These are phyloP conservation scores for Nanger granti DNA, from an alignment of 2,113 vertebrate species.

Conservation along the genomic window DNA sequence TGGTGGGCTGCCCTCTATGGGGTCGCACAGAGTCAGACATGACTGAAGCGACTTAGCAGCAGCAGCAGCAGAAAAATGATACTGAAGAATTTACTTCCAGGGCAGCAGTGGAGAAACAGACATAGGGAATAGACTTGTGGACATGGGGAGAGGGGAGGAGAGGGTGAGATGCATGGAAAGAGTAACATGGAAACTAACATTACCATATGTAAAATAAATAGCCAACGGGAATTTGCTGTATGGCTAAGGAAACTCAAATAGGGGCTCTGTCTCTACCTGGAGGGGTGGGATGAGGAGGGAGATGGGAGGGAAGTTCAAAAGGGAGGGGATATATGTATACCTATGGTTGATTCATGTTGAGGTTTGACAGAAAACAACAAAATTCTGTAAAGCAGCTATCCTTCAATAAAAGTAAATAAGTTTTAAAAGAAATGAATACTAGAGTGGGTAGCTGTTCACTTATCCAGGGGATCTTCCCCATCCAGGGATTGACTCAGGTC, in stretches of 20 bases:
- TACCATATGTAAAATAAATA: neutral
- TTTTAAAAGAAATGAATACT: neutral
- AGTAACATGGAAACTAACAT: neutral
- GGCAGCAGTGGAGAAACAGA: neutral
- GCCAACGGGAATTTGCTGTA: neutral
- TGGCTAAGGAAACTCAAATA: neutral
- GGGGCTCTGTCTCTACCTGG: neutral
- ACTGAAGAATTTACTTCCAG: neutral
- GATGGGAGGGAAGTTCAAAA: neutral
- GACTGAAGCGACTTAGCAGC: too few relatives aligned
- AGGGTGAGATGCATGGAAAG: neutral
- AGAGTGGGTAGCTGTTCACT: neutral
- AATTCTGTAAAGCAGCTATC: neutral
- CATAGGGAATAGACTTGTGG: neutral
- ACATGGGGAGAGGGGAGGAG: neutral
- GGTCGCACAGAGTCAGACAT: too few relatives aligned
- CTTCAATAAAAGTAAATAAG: neutral
- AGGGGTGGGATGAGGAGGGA: neutral
- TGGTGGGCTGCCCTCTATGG: too few relatives aligned
- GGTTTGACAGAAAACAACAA: neutral
- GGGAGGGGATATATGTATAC: neutral
- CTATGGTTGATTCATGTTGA: neutral
- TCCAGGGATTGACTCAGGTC: neutral
- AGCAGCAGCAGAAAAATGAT: neutral
- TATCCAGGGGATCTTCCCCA: neutral